These are phyloP conservation scores for Corythornis madagascariensis DNA, from an alignment of 2,113 vertebrate species.

Conservation along the genomic window DNA sequence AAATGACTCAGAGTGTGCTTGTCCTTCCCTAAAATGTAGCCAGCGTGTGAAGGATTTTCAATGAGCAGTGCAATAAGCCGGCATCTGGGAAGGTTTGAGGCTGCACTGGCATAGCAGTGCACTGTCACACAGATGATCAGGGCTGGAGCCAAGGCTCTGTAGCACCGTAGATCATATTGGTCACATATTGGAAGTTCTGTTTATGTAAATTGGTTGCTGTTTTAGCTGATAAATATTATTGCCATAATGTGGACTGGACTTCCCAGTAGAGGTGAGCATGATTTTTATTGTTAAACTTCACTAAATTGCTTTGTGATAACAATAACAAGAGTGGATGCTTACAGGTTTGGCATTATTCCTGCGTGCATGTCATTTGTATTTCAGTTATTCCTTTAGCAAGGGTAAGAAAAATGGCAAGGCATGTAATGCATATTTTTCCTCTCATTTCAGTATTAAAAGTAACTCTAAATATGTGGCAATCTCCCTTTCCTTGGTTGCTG, in stretches of 20 bases:
- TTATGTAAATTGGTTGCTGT: constrained; percentile 74
- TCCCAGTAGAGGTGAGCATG: constrained; percentile 83
- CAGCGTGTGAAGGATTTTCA: constrained; percentile 86
- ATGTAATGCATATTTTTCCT: constrained; percentile 15
- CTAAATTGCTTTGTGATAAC: constrained; percentile 38
- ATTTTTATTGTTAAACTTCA: constrained; percentile 75
- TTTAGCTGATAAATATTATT: constrained; percentile 64
- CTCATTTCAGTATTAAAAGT: constrained; percentile 58
- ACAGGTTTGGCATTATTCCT: constrained; percentile 33
- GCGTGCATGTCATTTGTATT: constrained; percentile 47
- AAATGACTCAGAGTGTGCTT: constrained; percentile 83
- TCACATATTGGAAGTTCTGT: constrained; percentile 80
- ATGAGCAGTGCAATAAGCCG: constrained; percentile 79
- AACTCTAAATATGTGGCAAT: constrained; percentile 64
- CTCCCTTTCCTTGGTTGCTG: constrained; percentile 66
- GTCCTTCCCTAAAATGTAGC: constrained; percentile 84
- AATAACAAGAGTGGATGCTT: constrained; percentile 32
- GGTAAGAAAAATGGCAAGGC: constrained; percentile 22
- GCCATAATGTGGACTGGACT: constrained; percentile 86
- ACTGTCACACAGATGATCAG: constrained; percentile 78
- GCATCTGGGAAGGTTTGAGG: constrained; percentile 78
- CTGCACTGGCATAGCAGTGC: constrained; percentile 73
- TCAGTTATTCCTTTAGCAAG: neutral
- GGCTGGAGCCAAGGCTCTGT: constrained; percentile 74
- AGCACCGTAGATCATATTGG: constrained; percentile 71